Conservation (phyloP, 2,888 invertebrate species). For the Resseliella maxima region DNA sequence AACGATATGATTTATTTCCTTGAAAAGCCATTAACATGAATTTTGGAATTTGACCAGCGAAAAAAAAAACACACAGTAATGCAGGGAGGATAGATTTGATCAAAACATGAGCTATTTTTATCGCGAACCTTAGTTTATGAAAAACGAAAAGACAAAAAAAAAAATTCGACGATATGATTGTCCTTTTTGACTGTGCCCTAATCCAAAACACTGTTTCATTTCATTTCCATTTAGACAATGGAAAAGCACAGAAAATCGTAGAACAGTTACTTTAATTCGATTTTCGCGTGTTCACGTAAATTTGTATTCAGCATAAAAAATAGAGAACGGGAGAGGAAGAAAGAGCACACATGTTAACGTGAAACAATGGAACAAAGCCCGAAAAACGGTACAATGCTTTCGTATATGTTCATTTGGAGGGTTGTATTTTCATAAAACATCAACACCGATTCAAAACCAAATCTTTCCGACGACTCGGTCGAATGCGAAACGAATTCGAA, state of each 20-base stretch:
- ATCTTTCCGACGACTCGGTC: neutral
- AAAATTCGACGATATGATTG: neutral
- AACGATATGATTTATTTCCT: neutral
- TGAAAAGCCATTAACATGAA: neutral
- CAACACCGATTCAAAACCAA: neutral
- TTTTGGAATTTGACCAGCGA: neutral
- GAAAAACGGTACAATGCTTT: neutral
- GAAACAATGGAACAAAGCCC: constrained; percentile 7
- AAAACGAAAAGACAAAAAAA: neutral
- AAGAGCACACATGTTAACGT: neutral
- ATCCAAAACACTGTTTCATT: neutral
- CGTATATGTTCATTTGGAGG: neutral
- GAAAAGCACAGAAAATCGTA: neutral
- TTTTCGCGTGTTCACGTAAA: constrained; percentile 44
- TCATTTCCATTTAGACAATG: neutral
- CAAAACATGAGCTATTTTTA: neutral
- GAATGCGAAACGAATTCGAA: constrained; percentile 15
- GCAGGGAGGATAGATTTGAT: constrained; percentile 13
- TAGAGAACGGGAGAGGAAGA: too few species aligned
- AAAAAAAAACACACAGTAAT: neutral
- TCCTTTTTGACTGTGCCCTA: neutral
- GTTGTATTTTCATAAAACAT: neutral
- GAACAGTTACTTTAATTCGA: constrained; percentile 34
- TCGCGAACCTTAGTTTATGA: neutral
- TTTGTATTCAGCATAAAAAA: neutral